These are phyloP conservation scores for Grammomys surdaster DNA, from an alignment of 2,113 vertebrate genomes.

Conservation along the genomic window DNA sequence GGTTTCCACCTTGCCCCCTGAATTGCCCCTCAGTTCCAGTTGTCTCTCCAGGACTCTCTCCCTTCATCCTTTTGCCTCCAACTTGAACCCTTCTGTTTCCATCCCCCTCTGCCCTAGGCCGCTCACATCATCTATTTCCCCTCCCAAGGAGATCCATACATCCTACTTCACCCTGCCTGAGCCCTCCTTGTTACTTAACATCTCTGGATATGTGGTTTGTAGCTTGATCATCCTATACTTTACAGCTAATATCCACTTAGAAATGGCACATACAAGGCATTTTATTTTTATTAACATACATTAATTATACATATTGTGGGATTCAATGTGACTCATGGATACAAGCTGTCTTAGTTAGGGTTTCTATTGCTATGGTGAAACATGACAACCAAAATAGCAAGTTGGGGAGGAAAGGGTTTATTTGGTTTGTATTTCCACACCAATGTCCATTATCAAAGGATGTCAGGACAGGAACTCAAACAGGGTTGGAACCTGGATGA, in stretches of 20 bases:
- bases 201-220: too few relatives aligned
- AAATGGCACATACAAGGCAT: neutral
- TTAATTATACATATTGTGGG: neutral
- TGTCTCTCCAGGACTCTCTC: too few relatives aligned
- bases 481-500: neutral
- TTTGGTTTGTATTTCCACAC: neutral
- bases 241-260: too few relatives aligned
- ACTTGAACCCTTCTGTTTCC: too few relatives aligned
- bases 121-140: too few relatives aligned
- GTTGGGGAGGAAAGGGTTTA: neutral
- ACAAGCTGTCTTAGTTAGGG: neutral
- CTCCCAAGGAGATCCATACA: too few relatives aligned
- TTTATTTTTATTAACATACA: neutral
- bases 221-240: too few relatives aligned
- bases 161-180: too few relatives aligned
- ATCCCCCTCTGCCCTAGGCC: too few relatives aligned
- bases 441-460: neutral
- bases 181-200: neutral
- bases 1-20: too few relatives aligned
- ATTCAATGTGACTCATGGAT: neutral
- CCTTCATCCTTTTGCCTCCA: too few relatives aligned
- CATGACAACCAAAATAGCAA: neutral
- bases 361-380: neutral
- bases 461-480: neutral
- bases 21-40: too few relatives aligned